These are phyloP conservation scores for Syncerus caffer DNA, from an alignment of 2,797 vertebrate species.

Conservation along the genomic window DNA sequence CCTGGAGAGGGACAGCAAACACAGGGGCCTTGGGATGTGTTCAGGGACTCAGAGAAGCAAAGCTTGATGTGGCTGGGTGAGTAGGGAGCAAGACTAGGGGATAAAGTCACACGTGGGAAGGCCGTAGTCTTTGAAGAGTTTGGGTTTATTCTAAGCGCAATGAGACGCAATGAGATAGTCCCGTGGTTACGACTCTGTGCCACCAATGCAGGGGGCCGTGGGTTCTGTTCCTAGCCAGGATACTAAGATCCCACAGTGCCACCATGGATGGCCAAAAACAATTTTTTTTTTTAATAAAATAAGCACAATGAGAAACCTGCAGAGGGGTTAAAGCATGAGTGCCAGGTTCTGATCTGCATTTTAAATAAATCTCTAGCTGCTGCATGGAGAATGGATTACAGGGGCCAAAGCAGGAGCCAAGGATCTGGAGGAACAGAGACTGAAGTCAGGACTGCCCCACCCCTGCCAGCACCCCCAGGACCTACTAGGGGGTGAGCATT, in stretches of 20 bases:
- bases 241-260: not conserved
- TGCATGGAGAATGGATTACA: constrained; percentile 40
- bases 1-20: not conserved
- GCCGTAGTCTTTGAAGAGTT: not conserved
- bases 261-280: not conserved
- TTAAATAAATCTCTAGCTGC: constrained; percentile 49
- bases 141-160: not conserved
- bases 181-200: not conserved
- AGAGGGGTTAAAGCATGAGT: not conserved
- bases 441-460: not conserved
- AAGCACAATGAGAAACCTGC: not conserved
- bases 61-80: not conserved
- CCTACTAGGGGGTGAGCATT: not conserved
- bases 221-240: not conserved
- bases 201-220: not conserved
- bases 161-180: not conserved
- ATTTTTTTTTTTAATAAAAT: not conserved
- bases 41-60: not conserved
- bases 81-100: not conserved
- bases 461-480: not conserved
- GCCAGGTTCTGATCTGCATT: constrained; percentile 60
- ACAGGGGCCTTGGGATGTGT: not conserved
- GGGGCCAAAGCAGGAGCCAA: not conserved
- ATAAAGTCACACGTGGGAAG: no score
- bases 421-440: not conserved